Percentiles rank a stretch among this genome's conserved stretches.
Evolutionary conservation across 2,113 vertebrate genomes (phyloP).

Genomic region (Scatophagus argus): DNA sequence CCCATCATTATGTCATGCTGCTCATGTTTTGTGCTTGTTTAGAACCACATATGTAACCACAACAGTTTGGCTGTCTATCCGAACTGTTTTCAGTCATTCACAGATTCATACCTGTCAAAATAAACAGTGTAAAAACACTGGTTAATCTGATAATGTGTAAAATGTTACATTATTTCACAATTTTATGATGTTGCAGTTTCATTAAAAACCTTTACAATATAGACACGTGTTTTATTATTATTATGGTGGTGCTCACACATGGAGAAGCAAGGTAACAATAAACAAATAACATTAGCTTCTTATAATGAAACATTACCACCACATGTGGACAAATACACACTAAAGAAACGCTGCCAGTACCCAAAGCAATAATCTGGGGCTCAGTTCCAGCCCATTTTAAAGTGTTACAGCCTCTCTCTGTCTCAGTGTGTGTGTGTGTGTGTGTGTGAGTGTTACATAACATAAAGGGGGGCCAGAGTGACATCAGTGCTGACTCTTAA

Average conservation of each 20-base stretch:
- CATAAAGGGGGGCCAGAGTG: constrained; percentile 48
- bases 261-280: neutral
- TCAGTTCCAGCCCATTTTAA: constrained; percentile 44
- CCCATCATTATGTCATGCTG: neutral
- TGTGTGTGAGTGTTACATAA: constrained; percentile 50
- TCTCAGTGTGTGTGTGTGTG: neutral
- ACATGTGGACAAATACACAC: neutral
- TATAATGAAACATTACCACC: constrained; percentile 16
- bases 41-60: neutral
- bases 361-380: constrained; percentile 18
- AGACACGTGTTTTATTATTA: neutral
- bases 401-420: constrained; percentile 39
- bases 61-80: neutral
- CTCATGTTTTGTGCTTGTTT: neutral
- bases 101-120: neutral
- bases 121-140: neutral
- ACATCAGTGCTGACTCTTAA: constrained; percentile 68
- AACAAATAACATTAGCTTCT: neutral
- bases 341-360: constrained; percentile 15
- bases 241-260: neutral
- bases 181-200: neutral
- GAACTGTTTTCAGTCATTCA: neutral
- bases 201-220: neutral
- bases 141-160: neutral
- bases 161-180: neutral